These are phyloP conservation scores for Carabus problematicus DNA, from an alignment of 2,888 invertebrate genomes.

Conservation along the genomic window DNA sequence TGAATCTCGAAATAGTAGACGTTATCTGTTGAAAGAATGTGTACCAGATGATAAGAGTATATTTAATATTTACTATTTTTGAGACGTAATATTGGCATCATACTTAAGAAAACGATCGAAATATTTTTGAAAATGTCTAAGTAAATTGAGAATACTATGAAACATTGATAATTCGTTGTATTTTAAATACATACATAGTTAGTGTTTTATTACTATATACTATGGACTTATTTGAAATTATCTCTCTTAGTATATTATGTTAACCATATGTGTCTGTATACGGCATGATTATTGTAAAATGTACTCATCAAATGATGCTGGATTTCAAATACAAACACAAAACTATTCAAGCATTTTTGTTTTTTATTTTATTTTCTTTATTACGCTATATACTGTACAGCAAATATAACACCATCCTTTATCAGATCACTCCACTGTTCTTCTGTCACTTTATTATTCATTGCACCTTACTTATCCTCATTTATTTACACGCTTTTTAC, in stretches of 20 bases:
- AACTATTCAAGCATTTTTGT: too few species aligned
- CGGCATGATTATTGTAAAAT: slow-evolving; percentile 21
- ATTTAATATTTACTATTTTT: slow-evolving; percentile 40
- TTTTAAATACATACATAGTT: too few species aligned
- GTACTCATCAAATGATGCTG: slow-evolving; percentile 33
- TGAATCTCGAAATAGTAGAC: background rate
- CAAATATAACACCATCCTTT: too few species aligned
- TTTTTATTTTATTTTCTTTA: too few species aligned
- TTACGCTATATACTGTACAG: too few species aligned
- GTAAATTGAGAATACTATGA: background rate
- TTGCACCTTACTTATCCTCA: too few species aligned
- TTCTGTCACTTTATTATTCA: too few species aligned
- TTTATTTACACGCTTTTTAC: too few species aligned
- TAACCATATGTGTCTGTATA: background rate
- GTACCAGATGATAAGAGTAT: slow-evolving; percentile 23
- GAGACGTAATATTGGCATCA: slow-evolving; percentile 37
- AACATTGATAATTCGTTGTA: background rate
- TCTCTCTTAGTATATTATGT: background rate
- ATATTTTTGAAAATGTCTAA: slow-evolving; percentile 20
- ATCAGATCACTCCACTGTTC: too few species aligned
- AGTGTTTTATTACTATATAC: background rate
- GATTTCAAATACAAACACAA: slow-evolving; percentile 8
- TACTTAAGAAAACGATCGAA: slow-evolving; percentile 16
- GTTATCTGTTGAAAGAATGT: background rate
- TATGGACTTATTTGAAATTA: background rate